phyloP scores from a whole-genome alignment of 2,888 invertebrate genomes.

The Sepioteuthis lessoniana region DNA sequence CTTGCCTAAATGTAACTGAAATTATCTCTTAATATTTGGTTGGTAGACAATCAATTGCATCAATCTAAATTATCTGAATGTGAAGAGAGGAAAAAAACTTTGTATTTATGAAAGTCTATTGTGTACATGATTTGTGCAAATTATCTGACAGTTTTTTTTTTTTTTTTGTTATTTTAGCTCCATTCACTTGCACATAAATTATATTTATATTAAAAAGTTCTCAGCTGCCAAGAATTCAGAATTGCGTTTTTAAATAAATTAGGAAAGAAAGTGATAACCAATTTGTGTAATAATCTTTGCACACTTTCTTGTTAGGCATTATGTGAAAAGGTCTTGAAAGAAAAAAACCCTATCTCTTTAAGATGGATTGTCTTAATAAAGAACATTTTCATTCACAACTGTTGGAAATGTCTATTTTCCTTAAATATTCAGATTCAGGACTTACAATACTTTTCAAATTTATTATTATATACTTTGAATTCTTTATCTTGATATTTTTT shows the following conservation, averaged over 20 bases:
- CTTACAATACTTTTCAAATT: no score
- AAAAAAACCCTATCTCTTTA: not conserved
- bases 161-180: not conserved
- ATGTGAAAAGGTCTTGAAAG: not conserved
- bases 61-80: not conserved
- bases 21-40: not conserved
- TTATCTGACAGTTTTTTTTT: not conserved
- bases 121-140: not conserved
- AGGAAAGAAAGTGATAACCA: not conserved
- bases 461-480: no score
- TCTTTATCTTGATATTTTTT: no score
- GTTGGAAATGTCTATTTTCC: no score
- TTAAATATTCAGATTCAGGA: no score
- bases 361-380: no score
- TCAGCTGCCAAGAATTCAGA: conserved; percentile 12
- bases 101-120: no score
- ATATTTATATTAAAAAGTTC: not conserved
- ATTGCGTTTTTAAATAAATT: conserved; percentile 25
- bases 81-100: not conserved
- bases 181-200: not conserved
- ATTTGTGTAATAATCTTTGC: not conserved
- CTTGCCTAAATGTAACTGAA: not conserved
- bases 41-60: not conserved
- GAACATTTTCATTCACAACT: no score
- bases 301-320: not conserved